Base-by-base conservation (phyloP, 1,140 invertebrate genomes). In the Pogonus chalceus region DNA sequence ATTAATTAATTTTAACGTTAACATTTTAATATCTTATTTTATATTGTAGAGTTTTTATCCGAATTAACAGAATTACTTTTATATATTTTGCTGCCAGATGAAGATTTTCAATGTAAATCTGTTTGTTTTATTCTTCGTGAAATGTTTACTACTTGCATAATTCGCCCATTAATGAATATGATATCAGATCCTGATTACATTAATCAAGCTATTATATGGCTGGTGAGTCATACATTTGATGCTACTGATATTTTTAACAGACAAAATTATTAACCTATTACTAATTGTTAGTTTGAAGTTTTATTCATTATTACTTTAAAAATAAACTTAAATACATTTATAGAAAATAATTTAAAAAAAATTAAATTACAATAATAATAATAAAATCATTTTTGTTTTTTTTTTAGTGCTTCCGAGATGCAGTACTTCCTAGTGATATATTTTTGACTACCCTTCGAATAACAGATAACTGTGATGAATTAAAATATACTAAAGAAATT, bases 121-220 rank as follows among this genome's bases (percentile, higher is more conserved):
- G 76, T 91, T 39, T 77, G 87, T 60, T 80, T 83, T 63, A 77
- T 93, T 50, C 71, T 90, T 26, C 77, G 90, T 65, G 90, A 94
- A 69, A 77, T 96, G 39, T 76, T 94, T 61, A 81, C 87, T 20
- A 84, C 88, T 62, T 78, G 81, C 58, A 79, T 96, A 39, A 80
- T 96, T 54, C 73, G 82, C 58, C 90, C 92, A 2, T 70, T 92
- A 2, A 76, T 96, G 35, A 77, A 87, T 66, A 74, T 90, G 61
- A 72, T 96, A 48, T 90, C 90, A 23, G 91, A 96, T 74, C 92
- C 94, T 53, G 91, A 96, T 78, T 95, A 92, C 69, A 86, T 97
- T 59, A 96, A 96, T 77, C 87, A 92, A 73, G 80, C 83, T 51
- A 86, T 94, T 66, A 83, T 95, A 65, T 91, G 88, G 86, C 79